A percentile compares a stretch with the other conserved stretches of the same genome.
Evolutionary conservation across 2,888 invertebrate species (phyloP).

Genomic region (Pachymerium ferrugineum): DNA sequence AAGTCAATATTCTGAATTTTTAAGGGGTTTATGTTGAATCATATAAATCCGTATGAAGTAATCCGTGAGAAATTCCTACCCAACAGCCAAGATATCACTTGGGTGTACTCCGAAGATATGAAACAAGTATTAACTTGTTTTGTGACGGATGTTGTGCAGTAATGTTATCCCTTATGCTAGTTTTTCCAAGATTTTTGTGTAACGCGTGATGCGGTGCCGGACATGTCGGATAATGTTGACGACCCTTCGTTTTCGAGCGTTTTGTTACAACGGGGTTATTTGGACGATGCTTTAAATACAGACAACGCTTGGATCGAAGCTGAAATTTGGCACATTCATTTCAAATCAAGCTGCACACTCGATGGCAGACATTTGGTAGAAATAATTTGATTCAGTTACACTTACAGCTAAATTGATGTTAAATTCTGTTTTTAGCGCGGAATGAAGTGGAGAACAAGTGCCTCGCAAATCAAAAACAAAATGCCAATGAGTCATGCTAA

Average conservation of each 20-base stretch:
- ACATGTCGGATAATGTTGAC: neutral
- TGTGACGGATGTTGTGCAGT: too few relatives aligned
- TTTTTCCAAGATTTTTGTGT: slow-evolving; percentile 14
- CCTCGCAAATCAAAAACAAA: slow-evolving; percentile 1
- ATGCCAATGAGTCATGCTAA: slow-evolving; percentile 7
- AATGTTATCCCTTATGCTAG: too few relatives aligned
- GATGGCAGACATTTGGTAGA: slow-evolving; percentile 24
- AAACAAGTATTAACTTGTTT: too few relatives aligned
- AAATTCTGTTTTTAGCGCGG: neutral
- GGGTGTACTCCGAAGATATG: neutral
- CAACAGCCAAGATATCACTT: neutral
- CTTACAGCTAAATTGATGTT: neutral
- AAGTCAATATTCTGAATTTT: too few relatives aligned
- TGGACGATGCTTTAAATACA: slow-evolving; percentile 47
- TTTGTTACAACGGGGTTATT: slow-evolving; percentile 44
- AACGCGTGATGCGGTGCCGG: neutral
- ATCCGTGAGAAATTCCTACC: neutral
- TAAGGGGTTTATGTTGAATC: slow-evolving; percentile 15
- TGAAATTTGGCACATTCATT: slow-evolving; percentile 41
- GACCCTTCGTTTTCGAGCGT: neutral
- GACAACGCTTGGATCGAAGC: slow-evolving; percentile 42
- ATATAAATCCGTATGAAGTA: neutral
- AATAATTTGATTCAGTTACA: neutral
- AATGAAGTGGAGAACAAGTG: slow-evolving; percentile 23
- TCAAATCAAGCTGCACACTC: slow-evolving; percentile 25